Conservation (phyloP, 2,113 vertebrate species). For the Cyprinodon brontotheroides region DNA sequence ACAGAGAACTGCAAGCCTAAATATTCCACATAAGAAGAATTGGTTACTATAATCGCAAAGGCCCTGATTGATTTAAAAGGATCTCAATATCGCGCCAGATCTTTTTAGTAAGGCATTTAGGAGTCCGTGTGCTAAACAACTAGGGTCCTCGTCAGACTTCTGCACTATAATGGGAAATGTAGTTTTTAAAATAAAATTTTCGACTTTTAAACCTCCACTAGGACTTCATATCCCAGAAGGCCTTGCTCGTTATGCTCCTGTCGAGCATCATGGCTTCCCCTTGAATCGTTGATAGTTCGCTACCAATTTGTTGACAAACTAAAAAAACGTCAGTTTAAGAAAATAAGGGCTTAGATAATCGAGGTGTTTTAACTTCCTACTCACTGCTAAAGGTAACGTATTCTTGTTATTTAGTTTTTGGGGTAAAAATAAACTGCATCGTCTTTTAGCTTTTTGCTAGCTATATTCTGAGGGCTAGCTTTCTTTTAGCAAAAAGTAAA, state of each 20-base stretch:
- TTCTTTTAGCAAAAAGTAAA: neutral
- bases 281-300: constrained; percentile 68
- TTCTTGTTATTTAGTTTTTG: neutral
- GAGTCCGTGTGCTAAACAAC: constrained; percentile 37
- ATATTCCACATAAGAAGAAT: too few relatives aligned
- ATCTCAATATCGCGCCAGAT: too few relatives aligned
- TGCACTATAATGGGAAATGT: constrained; percentile 35
- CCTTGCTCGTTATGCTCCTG: constrained; percentile 13
- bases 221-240: constrained; percentile 72
- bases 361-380: rapidly evolving
- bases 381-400: neutral
- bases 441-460: constrained; percentile 46
- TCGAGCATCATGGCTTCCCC: constrained; percentile 63
- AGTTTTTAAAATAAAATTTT: constrained; percentile 21
- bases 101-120: constrained; percentile 58
- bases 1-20: too few relatives aligned
- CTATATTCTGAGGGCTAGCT: constrained; percentile 31
- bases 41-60: too few relatives aligned
- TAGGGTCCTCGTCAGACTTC: neutral
- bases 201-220: rapidly evolving
- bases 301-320: constrained; percentile 56
- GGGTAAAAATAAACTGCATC: neutral
- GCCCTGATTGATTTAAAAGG: too few relatives aligned
- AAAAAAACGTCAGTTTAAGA: constrained; percentile 35
- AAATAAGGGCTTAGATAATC: rapidly evolving